Base-by-base conservation (phyloP, 2,797 vertebrate genomes). In the Petrocephalus sullivani region DNA sequence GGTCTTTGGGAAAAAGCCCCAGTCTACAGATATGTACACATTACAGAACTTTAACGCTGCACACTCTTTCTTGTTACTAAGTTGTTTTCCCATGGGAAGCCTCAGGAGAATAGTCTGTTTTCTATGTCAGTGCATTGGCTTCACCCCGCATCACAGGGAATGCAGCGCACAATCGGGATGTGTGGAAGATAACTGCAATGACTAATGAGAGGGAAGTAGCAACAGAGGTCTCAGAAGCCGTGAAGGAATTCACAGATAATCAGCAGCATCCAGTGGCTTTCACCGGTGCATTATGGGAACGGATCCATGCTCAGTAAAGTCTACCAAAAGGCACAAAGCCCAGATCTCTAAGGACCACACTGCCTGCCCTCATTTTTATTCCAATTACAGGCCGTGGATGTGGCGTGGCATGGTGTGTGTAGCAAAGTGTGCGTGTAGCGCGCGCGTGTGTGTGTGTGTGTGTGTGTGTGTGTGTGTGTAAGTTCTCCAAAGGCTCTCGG, bases 121-220 rank as follows among this genome's bases (percentile, higher is more conserved):
- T 81, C 75, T 81, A 49, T 81, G 75, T 46, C 41, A 49, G 75
- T 37, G 67, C 28, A 71, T 71, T 71, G 28, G 28, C 64, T 37
- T 71, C 64, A 16, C 12, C 37, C 37, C 0, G 19, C 33, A 78
- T 78, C 37, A 10, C 71, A 46, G 16, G 8, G 71, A 78, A 78
- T 41, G 71, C 71, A 78, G 71, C 37, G 1, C 37, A 46, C 71
- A 16, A 81, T 81, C 75, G 9, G 83, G 51, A 54, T 85, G 10
- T 57, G 23, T 33, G 51, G 12, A 60, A 33, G 33, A 86, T 86
- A 86, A 86, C 28, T 58, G 85, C 12, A 41, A 16, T 85, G 83
- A 58, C 37, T 86, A 86, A 86, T 86, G 56, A 58, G 85, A 60
- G 54, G 54, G 28, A 10, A 85, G 84, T 56, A 86, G 28, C 28